phyloP scores from a whole-genome alignment of 2,888 invertebrate species.

The Parapristionchus giblindavisi region DNA sequence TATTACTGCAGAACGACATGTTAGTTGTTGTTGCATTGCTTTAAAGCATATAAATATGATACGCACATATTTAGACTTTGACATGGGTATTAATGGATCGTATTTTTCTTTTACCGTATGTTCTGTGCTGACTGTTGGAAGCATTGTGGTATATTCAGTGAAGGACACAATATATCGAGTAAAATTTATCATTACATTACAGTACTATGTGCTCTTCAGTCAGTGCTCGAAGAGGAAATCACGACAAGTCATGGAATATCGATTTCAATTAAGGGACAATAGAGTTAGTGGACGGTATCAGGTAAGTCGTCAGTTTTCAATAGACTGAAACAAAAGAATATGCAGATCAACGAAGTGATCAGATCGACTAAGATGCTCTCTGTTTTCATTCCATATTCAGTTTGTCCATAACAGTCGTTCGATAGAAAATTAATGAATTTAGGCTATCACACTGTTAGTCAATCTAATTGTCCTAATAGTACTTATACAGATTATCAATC shows the following conservation, averaged over 20 bases:
- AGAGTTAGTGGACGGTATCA: background rate
- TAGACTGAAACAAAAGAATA: too few species aligned
- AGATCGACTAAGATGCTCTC: too few species aligned
- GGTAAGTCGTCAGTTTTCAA: too few species aligned
- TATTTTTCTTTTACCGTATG: too few species aligned
- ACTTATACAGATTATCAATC: background rate
- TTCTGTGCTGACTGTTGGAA: too few species aligned
- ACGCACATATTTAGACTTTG: background rate
- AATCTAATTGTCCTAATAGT: background rate
- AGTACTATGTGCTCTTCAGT: background rate
- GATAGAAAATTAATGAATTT: background rate
- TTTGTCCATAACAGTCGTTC: background rate
- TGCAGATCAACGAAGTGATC: too few species aligned
- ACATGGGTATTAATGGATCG: background rate
- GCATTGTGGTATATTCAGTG: background rate
- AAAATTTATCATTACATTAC: background rate
- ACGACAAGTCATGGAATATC: background rate
- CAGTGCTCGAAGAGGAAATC: background rate
- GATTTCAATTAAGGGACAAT: background rate
- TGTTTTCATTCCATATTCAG: background rate
- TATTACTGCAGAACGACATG: too few species aligned
- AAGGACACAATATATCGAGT: background rate
- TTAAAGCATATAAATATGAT: background rate
- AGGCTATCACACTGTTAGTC: background rate
- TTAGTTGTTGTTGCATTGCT: too few species aligned